Evolutionary conservation across 2,888 invertebrate species (phyloP).

Genomic region (Rhogogaster chlorosoma): DNA sequence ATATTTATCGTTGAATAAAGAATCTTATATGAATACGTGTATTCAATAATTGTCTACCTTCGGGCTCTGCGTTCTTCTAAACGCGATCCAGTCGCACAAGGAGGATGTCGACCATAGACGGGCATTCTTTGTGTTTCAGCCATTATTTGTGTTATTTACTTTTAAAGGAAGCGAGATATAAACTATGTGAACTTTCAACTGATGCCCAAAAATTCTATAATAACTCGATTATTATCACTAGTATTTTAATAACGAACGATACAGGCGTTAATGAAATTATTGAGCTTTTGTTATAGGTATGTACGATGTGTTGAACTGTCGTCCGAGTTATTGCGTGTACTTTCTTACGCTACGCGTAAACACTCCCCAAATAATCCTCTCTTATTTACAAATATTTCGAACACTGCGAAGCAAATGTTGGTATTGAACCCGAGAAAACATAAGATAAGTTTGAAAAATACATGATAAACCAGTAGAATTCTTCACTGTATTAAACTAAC

Average conservation of each 20-base stretch:
- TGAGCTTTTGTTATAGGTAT: slow-evolving; percentile 32
- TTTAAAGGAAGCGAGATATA: background rate
- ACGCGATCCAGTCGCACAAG: slow-evolving; percentile 87
- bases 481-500: slow-evolving; percentile 60
- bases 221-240: background rate
- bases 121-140: slow-evolving; percentile 86
- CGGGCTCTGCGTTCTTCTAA: slow-evolving; percentile 87
- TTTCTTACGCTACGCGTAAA: background rate
- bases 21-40: background rate
- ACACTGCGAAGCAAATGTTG: slow-evolving; percentile 48
- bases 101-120: slow-evolving; percentile 87
- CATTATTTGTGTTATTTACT: slow-evolving; percentile 78
- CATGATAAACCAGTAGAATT: slow-evolving; percentile 58
- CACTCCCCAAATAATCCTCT: slow-evolving; percentile 38
- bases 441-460: slow-evolving; percentile 57
- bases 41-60: slow-evolving; percentile 76
- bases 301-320: slow-evolving; percentile 37
- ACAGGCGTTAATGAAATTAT: background rate
- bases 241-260: background rate
- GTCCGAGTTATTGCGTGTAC: slow-evolving; percentile 4
- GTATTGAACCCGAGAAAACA: slow-evolving; percentile 50
- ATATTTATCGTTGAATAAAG: background rate
- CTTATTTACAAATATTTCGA: slow-evolving; percentile 48
- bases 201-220: background rate
- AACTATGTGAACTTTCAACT: background rate